Conservation (phyloP, 2,797 vertebrate genomes). For the Sebastes ruberrimus region DNA sequence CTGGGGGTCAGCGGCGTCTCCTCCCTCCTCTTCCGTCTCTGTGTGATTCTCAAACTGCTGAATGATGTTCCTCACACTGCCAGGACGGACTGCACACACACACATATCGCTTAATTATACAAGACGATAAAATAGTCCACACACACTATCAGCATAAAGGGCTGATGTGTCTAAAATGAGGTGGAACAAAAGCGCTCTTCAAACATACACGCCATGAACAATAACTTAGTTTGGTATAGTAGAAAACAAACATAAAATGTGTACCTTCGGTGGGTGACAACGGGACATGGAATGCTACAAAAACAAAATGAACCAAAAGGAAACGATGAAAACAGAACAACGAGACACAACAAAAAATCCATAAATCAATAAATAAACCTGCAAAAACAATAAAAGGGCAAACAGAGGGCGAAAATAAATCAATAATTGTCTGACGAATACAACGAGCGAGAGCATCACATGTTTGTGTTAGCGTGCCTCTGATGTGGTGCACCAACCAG, state of each 20-base stretch:
- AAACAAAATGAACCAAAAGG: slow-evolving; percentile 48
- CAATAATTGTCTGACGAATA: slow-evolving; percentile 2
- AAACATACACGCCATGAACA: background rate
- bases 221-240: background rate
- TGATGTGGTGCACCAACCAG: background rate
- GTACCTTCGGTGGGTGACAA: slow-evolving; percentile 95
- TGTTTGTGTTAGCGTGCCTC: background rate
- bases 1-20: slow-evolving; percentile 75
- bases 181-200: background rate
- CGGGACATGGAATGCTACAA: slow-evolving; percentile 93
- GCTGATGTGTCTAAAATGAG: background rate
- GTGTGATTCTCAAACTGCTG: slow-evolving; percentile 94
- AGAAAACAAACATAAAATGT: slow-evolving; percentile 13
- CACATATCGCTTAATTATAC: background rate
- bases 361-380: slow-evolving; percentile 33
- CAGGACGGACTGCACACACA: slow-evolving; percentile 84
- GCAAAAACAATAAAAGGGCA: background rate
- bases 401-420: slow-evolving; percentile 21
- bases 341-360: background rate
- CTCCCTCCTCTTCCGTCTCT: slow-evolving; percentile 76
- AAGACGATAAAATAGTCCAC: background rate
- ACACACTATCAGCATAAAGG: background rate
- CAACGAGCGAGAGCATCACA: background rate
- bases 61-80: slow-evolving; percentile 93
- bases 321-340: slow-evolving; percentile 46